A percentile compares a stretch with the other conserved stretches of the same genome.
phyloP scores from a whole-genome alignment of 2,797 vertebrate species.

The Microhierax caerulescens region DNA sequence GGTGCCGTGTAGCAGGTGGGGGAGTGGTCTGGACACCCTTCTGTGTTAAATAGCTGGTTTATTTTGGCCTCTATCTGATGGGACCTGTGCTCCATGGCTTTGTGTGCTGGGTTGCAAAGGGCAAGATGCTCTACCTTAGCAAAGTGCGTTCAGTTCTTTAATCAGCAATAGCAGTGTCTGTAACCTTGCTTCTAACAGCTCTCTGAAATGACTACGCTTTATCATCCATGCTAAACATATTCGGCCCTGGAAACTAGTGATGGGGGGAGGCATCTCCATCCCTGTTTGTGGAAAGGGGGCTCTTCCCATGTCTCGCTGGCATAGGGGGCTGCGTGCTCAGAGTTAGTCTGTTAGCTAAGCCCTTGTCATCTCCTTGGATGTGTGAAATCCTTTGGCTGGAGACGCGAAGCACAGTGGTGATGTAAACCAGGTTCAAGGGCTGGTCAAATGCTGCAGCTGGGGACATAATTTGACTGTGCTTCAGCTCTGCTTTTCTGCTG shows the following conservation, averaged over 20 bases:
- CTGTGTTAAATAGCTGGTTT: not conserved
- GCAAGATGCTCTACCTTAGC: not conserved
- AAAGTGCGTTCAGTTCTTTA: not conserved
- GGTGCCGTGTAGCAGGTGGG: not conserved
- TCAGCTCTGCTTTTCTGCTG: not conserved
- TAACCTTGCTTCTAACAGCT: not conserved
- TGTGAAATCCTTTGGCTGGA: not conserved
- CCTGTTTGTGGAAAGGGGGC: not conserved
- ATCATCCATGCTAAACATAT: not conserved
- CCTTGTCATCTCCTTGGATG: not conserved
- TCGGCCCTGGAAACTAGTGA: not conserved
- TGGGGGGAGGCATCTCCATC: not conserved
- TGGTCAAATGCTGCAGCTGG: not conserved
- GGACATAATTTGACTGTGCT: accelerated
- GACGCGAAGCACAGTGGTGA: not conserved
- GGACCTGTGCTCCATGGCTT: not conserved
- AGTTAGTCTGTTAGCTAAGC: not conserved
- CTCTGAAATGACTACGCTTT: not conserved
- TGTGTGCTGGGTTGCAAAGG: not conserved
- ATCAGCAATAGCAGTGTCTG: accelerated
- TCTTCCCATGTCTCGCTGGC: accelerated
- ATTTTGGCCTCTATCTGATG: not conserved
- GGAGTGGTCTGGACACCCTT: not conserved
- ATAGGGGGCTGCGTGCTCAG: accelerated
- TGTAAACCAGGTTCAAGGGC: not conserved